Conservation (phyloP, 2,888 invertebrate genomes). For the Synanthedon myopaeformis region DNA sequence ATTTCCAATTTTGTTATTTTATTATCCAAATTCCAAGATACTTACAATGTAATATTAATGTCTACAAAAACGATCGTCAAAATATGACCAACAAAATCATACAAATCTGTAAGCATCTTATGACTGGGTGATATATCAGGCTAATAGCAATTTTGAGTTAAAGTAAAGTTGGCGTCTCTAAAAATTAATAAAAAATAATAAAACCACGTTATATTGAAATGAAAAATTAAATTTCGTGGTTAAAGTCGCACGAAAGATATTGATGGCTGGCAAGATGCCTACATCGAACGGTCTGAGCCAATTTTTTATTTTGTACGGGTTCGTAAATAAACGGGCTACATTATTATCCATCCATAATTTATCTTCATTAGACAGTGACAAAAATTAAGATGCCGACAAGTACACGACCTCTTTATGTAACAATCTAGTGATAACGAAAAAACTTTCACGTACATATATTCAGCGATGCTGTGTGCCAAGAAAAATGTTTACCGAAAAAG, state of each 20-base stretch:
- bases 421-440: not conserved
- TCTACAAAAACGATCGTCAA: slow-evolving; percentile 19
- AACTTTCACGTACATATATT: not conserved
- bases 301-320: slow-evolving; percentile 18
- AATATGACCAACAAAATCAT: slow-evolving; percentile 10
- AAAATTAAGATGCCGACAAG: slow-evolving; percentile 8
- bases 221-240: too few relatives aligned
- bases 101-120: too few relatives aligned
- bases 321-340: slow-evolving; percentile 27
- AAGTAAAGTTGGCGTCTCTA: too few relatives aligned
- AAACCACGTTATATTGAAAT: too few relatives aligned
- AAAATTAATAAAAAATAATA: too few relatives aligned
- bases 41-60: not conserved
- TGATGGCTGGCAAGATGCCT: slow-evolving; percentile 43
- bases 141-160: too few relatives aligned
- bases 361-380: slow-evolving; percentile 33
- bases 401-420: not conserved
- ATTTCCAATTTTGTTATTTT: too few relatives aligned
- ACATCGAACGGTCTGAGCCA: slow-evolving; percentile 22
- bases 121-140: too few relatives aligned
- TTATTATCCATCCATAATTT: slow-evolving; percentile 28
- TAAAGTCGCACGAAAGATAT: slow-evolving; percentile 11
- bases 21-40: not conserved
- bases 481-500: too few relatives aligned
- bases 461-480: too few relatives aligned